Evolutionary conservation across 23 tunicate species (phyloP).

Genomic region (Oikopleura dioica): DNA sequence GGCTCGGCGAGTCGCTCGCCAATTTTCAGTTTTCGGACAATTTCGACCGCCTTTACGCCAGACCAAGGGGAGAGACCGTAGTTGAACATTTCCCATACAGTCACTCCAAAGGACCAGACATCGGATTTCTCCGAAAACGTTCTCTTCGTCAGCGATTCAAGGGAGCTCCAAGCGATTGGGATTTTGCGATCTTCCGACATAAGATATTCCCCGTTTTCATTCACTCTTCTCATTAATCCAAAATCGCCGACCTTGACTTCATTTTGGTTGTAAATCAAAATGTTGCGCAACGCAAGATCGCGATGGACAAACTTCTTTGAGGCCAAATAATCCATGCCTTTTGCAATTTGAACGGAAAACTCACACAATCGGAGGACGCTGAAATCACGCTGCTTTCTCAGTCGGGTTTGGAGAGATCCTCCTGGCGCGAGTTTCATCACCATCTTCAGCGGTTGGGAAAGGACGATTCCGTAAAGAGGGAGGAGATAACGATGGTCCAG

Average conservation of each 20-base stretch:
- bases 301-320: slow-evolving; percentile 59
- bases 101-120: slow-evolving; percentile 81
- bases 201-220: slow-evolving; percentile 66
- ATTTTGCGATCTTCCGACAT: slow-evolving; percentile 76
- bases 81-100: slow-evolving; percentile 88
- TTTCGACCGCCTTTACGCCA: no score
- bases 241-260: slow-evolving; percentile 95
- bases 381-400: slow-evolving; percentile 35
- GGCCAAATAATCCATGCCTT: slow-evolving; percentile 88
- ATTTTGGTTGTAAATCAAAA: slow-evolving; percentile 40
- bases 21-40: no score
- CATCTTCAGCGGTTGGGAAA: slow-evolving; percentile 97
- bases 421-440: slow-evolving; percentile 74
- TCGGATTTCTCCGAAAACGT: slow-evolving; percentile 77
- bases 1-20: no score
- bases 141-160: slow-evolving; percentile 64
- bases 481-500: slow-evolving; percentile 74
- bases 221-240: slow-evolving; percentile 75
- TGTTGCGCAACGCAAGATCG: slow-evolving; percentile 81
- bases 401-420: slow-evolving; percentile 42
- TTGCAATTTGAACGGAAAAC: slow-evolving; percentile 39
- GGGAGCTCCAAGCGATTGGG: slow-evolving; percentile 98
- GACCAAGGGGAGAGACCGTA: slow-evolving; percentile 81
- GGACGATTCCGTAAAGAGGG: slow-evolving; percentile 69
- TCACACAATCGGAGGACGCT: slow-evolving; percentile 55